Evolutionary conservation across 1,140 invertebrate genomes (phyloP).

Genomic region (Heterodera schachtii): DNA sequence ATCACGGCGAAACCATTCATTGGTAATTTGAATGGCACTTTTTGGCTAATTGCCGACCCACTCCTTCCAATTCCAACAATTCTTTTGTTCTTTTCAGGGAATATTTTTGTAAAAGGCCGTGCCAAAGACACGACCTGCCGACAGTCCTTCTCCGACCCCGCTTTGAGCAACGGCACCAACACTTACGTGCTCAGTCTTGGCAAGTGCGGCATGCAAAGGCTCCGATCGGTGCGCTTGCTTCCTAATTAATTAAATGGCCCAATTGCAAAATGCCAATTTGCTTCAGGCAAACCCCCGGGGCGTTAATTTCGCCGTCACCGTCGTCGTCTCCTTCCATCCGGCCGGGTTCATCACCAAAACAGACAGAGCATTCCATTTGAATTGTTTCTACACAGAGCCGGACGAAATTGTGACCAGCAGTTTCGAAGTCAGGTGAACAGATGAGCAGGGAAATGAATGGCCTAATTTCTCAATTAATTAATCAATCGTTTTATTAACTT

Average conservation of each 20-base stretch:
- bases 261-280: slow-evolving; percentile 23
- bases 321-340: slow-evolving; percentile 62
- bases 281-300: slow-evolving; percentile 59
- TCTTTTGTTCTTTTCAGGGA: slow-evolving; percentile 4
- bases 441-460: neutral
- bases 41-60: neutral
- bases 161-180: slow-evolving; percentile 53
- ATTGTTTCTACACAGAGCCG: slow-evolving; percentile 63
- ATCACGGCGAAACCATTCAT: slow-evolving; percentile 60
- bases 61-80: too few species aligned
- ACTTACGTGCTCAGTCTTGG: slow-evolving; percentile 55
- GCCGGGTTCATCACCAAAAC: slow-evolving; percentile 64
- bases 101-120: slow-evolving; percentile 52
- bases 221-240: slow-evolving; percentile 50
- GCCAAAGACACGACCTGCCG: slow-evolving; percentile 61
- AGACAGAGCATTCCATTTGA: slow-evolving; percentile 60
- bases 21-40: slow-evolving; percentile 43
- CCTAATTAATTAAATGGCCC: slow-evolving; percentile 1
- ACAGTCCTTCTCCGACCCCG: slow-evolving; percentile 50
- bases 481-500: slow-evolving; percentile 8
- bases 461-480: neutral
- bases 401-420: slow-evolving; percentile 62
- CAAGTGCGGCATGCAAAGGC: slow-evolving; percentile 62
- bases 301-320: slow-evolving; percentile 60
- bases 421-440: slow-evolving; percentile 57